Base-by-base conservation (phyloP, 64 coral and sea anemone genomes). In the Actinia equina region DNA sequence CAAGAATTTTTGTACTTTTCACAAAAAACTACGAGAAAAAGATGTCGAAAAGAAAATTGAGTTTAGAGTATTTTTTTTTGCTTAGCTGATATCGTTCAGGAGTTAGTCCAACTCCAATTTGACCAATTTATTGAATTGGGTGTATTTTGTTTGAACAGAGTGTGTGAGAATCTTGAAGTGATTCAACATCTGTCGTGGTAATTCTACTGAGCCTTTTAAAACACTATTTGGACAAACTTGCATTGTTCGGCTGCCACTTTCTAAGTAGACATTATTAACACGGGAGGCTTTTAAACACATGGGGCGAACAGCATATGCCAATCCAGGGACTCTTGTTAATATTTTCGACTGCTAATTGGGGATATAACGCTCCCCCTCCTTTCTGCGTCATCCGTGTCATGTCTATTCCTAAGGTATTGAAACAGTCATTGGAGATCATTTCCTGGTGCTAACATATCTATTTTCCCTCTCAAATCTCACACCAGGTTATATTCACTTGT, bases 221-320 rank as follows among this genome's bases (percentile, higher is more conserved):
- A 83, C 90, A 82, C 86, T 92, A 83, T 92, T 92, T 92, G 86
- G 85, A 81, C 84, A 87, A 86, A 87, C 80, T 87, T 82, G 57
- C 74, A 85, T 92, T 86, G 84, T 87, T 92, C 80, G 44, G 43
- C 79, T 85, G 86, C 80, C 84, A 85, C 78, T 92, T 87, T 87
- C 74, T 74, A 92, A 92, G 90, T 92, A 87, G 86, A 85, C 82
- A 92, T 92, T 74, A 92, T 86, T 77, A 77, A 71, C 84, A 56
- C 76, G n/a, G 80, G 79, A 92, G 80, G 84, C 77, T 82, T 92
- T 92, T 92, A 92, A 91, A 92, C 85, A 91, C 89, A 91, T 91
- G 89, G 86, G 41, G 69, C 7, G 69, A 74, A 41, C 23, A 74
- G 25, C 69, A 81, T 71, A 44, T 65, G 57, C 80, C 79, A 82